Conservation (phyloP, 2,797 vertebrate species). For the Xyrichtys novacula region DNA sequence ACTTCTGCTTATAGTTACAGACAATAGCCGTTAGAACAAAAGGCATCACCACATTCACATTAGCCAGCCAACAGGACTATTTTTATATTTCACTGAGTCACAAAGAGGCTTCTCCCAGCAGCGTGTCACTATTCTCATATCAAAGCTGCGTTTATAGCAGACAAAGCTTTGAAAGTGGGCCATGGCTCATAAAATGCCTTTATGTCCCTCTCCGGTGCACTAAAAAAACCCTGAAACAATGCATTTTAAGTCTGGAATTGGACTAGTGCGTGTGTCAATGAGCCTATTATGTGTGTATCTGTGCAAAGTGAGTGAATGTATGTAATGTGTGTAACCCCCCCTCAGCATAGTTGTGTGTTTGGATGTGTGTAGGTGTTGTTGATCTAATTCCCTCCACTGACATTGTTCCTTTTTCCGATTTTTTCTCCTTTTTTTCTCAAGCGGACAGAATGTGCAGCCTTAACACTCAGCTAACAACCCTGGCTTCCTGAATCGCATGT, state of each 20-base stretch:
- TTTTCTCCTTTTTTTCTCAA: constrained; percentile 44
- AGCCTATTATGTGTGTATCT: constrained; percentile 34
- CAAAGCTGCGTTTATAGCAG: constrained; percentile 80
- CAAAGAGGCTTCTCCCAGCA: constrained; percentile 79
- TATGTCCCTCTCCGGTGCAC: constrained; percentile 74
- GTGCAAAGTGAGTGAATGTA: constrained; percentile 36
- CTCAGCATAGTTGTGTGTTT: constrained; percentile 61
- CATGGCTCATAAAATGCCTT: constrained; percentile 80
- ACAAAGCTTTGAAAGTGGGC: constrained; percentile 83
- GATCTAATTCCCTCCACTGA: constrained; percentile 77
- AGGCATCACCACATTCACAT: constrained; percentile 73
- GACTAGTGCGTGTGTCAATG: constrained; percentile 33
- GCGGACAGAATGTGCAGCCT: constrained; percentile 77
- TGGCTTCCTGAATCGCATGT: constrained; percentile 82
- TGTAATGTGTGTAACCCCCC: constrained; percentile 27
- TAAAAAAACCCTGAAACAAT: constrained; percentile 75
- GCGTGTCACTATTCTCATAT: constrained; percentile 81
- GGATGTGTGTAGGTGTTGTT: constrained; percentile 76
- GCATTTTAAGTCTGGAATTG: constrained; percentile 75
- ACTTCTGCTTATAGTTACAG: constrained; percentile 51
- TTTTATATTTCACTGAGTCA: constrained; percentile 81
- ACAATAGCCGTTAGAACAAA: constrained; percentile 74
- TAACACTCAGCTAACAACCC: constrained; percentile 82
- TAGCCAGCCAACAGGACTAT: constrained; percentile 76
- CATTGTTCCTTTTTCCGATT: constrained; percentile 77